phyloP scores from a whole-genome alignment of 1,140 invertebrate genomes.

The Fragariocoptes setiger region DNA sequence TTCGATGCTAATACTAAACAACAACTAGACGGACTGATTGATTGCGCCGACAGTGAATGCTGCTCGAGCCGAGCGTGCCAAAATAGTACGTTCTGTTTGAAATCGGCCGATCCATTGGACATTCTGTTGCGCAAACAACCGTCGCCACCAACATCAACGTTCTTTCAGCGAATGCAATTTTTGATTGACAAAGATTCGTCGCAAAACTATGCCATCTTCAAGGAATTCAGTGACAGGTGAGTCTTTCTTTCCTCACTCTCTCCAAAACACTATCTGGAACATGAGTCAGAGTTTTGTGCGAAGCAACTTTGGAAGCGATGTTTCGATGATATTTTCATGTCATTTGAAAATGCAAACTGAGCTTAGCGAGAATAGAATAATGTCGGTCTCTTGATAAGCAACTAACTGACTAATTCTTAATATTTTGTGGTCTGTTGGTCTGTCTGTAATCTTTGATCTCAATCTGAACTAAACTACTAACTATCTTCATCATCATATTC shows the following conservation, averaged over 20 bases:
- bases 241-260: conserved; percentile 15
- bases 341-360: too few relatives aligned
- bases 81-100: conserved; percentile 67
- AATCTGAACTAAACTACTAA: background rate
- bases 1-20: conserved; percentile 8
- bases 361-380: too few relatives aligned
- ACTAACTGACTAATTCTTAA: background rate
- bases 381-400: background rate
- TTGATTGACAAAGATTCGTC: conserved; percentile 92
- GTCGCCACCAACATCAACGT: conserved; percentile 73
- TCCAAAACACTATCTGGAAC: too few relatives aligned
- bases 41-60: conserved; percentile 85
- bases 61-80: conserved; percentile 44
- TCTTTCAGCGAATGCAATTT: conserved; percentile 90
- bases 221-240: conserved; percentile 93
- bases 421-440: conserved; percentile 1
- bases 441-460: background rate
- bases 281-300: too few relatives aligned
- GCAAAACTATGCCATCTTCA: conserved; percentile 81
- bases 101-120: conserved; percentile 72
- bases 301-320: too few relatives aligned
- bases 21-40: conserved; percentile 58
- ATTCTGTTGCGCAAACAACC: conserved; percentile 76
- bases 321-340: too few relatives aligned
- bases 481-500: too few relatives aligned